phyloP scores from a whole-genome alignment of 2,888 invertebrate genomes.

The Drosophila hawaiiensis region DNA sequence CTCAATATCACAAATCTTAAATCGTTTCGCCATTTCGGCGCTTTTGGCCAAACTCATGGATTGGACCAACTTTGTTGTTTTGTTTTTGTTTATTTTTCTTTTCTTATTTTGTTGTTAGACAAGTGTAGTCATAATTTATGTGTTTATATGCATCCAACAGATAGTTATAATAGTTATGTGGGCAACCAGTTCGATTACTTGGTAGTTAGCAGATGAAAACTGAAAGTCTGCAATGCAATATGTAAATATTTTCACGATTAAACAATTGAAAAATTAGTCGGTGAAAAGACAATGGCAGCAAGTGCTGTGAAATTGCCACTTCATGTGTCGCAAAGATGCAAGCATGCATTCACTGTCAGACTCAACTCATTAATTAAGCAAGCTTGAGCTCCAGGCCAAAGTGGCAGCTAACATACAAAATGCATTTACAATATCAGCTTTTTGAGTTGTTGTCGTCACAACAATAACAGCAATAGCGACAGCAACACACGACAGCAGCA shows the following conservation, averaged over 20 bases:
- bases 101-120: slow-evolving; percentile 15
- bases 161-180: slow-evolving; percentile 3
- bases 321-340: background rate
- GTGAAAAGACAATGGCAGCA: slow-evolving; percentile 2
- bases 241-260: background rate
- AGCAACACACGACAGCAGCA: background rate
- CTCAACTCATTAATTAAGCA: slow-evolving; percentile 68
- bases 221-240: slow-evolving; percentile 14
- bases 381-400: slow-evolving; percentile 33
- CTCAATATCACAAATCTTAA: slow-evolving; percentile 37
- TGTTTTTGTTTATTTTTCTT: background rate
- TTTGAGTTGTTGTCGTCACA: slow-evolving; percentile 42
- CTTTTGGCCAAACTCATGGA: slow-evolving; percentile 36
- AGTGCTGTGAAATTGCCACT: slow-evolving; percentile 16
- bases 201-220: slow-evolving; percentile 30
- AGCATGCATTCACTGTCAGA: background rate
- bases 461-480: background rate
- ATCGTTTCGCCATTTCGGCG: slow-evolving; percentile 53
- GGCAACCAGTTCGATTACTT: slow-evolving; percentile 35
- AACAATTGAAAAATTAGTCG: background rate
- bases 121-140: slow-evolving; percentile 62
- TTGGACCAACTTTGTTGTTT: slow-evolving; percentile 3
- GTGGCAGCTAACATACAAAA: slow-evolving; percentile 75
- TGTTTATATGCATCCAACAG: slow-evolving; percentile 16
- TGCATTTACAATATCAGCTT: slow-evolving; percentile 75